Percentiles rank a stretch among this genome's conserved stretches.
These are phyloP conservation scores for Marmota flaviventris DNA, from an alignment of 2,113 vertebrate species.

Conservation along the genomic window DNA sequence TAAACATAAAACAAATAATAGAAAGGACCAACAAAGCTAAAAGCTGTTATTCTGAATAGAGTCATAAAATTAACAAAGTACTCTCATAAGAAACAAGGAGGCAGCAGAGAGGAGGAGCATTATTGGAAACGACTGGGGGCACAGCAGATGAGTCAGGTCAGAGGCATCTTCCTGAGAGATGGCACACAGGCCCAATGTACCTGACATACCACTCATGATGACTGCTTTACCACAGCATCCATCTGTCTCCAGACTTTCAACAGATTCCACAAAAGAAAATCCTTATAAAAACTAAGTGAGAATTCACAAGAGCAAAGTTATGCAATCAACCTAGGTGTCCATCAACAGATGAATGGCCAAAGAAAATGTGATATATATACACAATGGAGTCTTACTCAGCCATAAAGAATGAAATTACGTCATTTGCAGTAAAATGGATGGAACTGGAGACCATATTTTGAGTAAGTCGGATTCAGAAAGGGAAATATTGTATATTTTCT, in stretches of 20 bases:
- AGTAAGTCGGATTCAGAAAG: background rate
- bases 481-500: background rate
- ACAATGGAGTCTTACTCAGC: background rate
- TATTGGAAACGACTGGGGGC: accelerated
- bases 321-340: too few relatives aligned
- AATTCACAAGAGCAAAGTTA: too few relatives aligned
- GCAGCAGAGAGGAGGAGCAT: accelerated
- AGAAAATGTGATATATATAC: too few relatives aligned
- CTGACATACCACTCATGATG: accelerated
- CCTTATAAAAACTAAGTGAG: background rate
- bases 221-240: background rate
- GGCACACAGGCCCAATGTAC: accelerated
- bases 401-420: background rate
- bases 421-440: background rate
- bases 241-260: background rate
- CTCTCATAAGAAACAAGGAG: background rate
- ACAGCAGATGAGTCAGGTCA: accelerated
- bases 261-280: background rate
- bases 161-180: background rate
- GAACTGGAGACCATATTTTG: background rate
- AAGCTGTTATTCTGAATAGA: background rate
- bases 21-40: background rate
- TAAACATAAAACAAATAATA: background rate
- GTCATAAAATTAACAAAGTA: background rate
- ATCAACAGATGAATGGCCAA: too few relatives aligned